phyloP scores from a whole-genome alignment of 2,888 invertebrate species.

The Petrophora chlorosata region DNA sequence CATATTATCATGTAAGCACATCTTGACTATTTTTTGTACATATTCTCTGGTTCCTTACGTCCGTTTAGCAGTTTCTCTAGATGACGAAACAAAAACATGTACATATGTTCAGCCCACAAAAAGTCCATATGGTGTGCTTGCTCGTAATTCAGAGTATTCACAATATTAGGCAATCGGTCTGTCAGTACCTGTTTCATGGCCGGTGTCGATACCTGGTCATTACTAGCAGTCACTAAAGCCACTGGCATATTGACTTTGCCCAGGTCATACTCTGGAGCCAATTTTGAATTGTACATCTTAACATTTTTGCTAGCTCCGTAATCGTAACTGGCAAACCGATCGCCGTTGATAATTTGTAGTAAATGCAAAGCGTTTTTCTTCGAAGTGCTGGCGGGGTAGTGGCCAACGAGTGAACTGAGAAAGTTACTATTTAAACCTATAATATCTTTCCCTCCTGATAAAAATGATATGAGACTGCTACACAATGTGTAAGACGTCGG shows the following conservation, averaged over 20 bases:
- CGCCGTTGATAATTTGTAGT: slow-evolving; percentile 15
- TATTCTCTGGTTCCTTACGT: no score
- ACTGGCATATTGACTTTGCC: slow-evolving; percentile 26
- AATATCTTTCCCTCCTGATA: slow-evolving; percentile 24
- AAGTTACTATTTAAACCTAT: slow-evolving; percentile 34
- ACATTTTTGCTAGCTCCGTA: slow-evolving; percentile 35
- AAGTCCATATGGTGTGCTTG: slow-evolving; percentile 44
- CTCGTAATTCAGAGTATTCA: slow-evolving; percentile 28
- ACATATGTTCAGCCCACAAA: slow-evolving; percentile 41
- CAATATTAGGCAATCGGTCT: slow-evolving; percentile 40
- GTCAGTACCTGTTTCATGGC: slow-evolving; percentile 37
- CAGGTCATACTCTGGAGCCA: slow-evolving; percentile 35
- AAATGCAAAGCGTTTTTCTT: slow-evolving; percentile 30
- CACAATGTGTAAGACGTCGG: slow-evolving; percentile 5
- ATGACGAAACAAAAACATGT: slow-evolving; percentile 35
- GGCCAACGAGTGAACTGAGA: slow-evolving; percentile 19
- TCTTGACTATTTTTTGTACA: no score
- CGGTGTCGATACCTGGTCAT: slow-evolving; percentile 39
- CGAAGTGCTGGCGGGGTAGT: slow-evolving; percentile 38
- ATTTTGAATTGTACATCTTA: slow-evolving; percentile 29
- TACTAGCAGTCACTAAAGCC: slow-evolving; percentile 36
- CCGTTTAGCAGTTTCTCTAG: slow-evolving; percentile 18
- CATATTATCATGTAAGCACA: background rate
- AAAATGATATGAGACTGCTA: slow-evolving; percentile 24
- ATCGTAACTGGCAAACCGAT: slow-evolving; percentile 36